phyloP scores from a whole-genome alignment of 2,797 vertebrate genomes.

The Falco peregrinus region DNA sequence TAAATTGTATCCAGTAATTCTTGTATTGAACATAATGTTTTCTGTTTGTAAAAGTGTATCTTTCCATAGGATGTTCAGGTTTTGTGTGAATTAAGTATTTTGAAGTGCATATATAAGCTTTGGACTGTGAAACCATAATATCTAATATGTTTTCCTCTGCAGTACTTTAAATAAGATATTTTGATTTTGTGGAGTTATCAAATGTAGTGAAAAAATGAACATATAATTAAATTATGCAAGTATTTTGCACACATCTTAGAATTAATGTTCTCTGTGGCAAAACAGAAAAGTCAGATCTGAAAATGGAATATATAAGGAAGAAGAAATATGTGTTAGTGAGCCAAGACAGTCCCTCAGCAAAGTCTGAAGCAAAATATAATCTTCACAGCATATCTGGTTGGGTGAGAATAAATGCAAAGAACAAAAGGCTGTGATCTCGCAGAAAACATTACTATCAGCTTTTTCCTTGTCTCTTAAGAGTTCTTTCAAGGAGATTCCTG shows the following conservation, averaged over 20 bases:
- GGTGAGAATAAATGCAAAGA: background rate
- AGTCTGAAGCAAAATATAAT: background rate
- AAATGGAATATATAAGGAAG: background rate
- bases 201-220: background rate
- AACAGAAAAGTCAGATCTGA: background rate
- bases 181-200: background rate
- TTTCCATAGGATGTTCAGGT: background rate
- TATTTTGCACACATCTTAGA: background rate
- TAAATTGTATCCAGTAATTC: background rate
- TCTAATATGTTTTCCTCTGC: background rate
- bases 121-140: background rate
- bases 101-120: background rate
- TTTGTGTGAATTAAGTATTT: background rate
- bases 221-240: background rate
- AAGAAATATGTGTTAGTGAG: background rate
- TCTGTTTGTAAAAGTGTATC: background rate
- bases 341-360: background rate
- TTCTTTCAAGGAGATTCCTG: conserved; percentile 6
- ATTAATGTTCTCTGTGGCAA: background rate
- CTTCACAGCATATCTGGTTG: background rate
- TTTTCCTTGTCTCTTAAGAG: background rate
- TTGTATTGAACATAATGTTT: background rate
- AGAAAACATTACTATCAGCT: background rate
- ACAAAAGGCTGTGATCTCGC: background rate
- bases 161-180: background rate